Conservation (phyloP, 1,140 invertebrate genomes). For the Aphelenchoides besseyi region DNA sequence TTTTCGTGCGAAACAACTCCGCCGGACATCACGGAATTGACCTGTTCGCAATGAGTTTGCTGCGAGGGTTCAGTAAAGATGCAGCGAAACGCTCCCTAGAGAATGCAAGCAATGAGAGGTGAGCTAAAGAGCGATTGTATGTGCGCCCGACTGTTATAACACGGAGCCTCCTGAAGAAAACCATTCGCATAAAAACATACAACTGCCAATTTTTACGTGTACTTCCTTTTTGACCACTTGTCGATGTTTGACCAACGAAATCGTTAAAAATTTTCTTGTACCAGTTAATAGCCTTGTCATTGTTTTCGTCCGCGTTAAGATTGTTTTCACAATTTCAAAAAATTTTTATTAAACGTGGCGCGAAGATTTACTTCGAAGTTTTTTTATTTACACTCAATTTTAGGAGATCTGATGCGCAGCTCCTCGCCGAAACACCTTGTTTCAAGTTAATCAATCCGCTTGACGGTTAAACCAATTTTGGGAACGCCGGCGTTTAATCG, state of each 20-base stretch:
- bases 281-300: too few species aligned
- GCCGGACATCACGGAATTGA: constrained; percentile 2
- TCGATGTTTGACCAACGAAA: too few species aligned
- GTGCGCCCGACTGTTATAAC: background rate
- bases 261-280: too few species aligned
- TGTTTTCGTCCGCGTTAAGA: background rate
- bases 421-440: too few species aligned
- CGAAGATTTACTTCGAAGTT: background rate
- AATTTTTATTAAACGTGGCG: background rate
- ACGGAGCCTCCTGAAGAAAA: background rate
- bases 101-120: background rate
- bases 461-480: too few species aligned
- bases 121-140: background rate
- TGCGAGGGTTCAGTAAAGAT: background rate
- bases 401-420: background rate
- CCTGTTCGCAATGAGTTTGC: background rate
- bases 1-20: too few species aligned
- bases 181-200: background rate
- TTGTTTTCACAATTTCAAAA: background rate
- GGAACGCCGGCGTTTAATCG: too few species aligned
- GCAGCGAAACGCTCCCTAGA: constrained; percentile 2
- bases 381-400: background rate
- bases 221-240: background rate
- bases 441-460: too few species aligned
- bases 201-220: constrained; percentile 6